Base-by-base conservation (phyloP, 2,113 vertebrate genomes). In the Trachemys scripta region DNA sequence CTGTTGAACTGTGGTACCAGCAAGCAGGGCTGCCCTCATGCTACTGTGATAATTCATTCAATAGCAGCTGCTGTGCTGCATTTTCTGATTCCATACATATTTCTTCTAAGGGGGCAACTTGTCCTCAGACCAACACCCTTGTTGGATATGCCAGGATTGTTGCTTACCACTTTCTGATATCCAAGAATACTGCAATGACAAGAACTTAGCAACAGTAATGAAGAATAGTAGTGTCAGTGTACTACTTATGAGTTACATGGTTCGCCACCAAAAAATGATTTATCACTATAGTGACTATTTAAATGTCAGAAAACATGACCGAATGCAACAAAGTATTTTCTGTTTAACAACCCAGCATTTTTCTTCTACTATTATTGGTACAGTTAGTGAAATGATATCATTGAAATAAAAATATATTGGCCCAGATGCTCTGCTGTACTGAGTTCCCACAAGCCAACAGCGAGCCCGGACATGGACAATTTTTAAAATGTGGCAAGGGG, bases 91-190 rank as follows among this genome's bases (percentile, higher is more conserved):
- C 51, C 45, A 1, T 22, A 19, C 53, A 25, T 56, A 13, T 87
- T 95, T 95, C 24, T 90, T 88, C 79, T 19, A 88, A 88, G 57
- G 11, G 24, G 29, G 45, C 85, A 95, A 82, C 75, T 87, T 82
- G 75, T 14, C 72, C 69, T 79, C 42, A 59, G 85, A 86, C 82
- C 97, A 90, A 85, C 84, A 90, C 90, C 95, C 80, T 90, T 79
- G 8, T 31, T 93, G 75, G 13, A 56, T 88, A 0, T 86, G 92
- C 85, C 69, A 72, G 82, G 83, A 4, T 49, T 49, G 80, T 80
- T 2, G 3, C 86, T 82, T 59, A 82, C 86, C 38, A 27, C 84
- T 57, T 54, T 50, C 90, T 38, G 81, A 8, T 82, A 14, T 56
- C 54, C 29, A 54, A 42, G 35, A 38, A 87, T 80, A 27, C 17